Conservation (phyloP, 2,797 vertebrate species). For the Ataeniobius toweri region DNA sequence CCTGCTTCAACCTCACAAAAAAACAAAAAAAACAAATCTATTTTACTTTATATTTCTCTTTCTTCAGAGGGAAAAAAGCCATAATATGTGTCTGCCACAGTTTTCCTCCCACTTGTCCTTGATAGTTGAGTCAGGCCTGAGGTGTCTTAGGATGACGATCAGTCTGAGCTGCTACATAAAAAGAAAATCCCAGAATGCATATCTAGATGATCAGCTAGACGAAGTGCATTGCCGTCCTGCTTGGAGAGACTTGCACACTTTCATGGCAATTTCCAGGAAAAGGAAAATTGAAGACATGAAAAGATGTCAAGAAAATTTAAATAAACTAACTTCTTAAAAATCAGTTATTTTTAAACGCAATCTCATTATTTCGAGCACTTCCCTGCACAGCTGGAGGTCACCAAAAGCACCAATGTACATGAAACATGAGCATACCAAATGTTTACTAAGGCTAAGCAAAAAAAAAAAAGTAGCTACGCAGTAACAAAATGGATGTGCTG, state of each 20-base stretch:
- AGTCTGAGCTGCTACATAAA: conserved; percentile 39
- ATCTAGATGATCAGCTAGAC: conserved; percentile 26
- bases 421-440: background rate
- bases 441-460: conserved; percentile 4
- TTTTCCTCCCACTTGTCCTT: conserved; percentile 49
- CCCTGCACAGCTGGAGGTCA: conserved; percentile 34
- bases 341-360: background rate
- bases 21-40: too few species aligned
- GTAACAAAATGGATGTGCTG: conserved; percentile 52
- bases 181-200: conserved; percentile 33
- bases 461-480: conserved; percentile 22
- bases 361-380: background rate
- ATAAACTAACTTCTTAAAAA: background rate
- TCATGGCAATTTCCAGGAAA: conserved; percentile 3
- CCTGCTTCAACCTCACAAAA: background rate
- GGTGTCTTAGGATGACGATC: conserved; percentile 33
- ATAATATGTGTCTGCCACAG: conserved; percentile 62
- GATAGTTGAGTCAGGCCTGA: conserved; percentile 49
- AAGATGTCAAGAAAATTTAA: conserved; percentile 18
- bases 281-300: conserved; percentile 5
- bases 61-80: conserved; percentile 39
- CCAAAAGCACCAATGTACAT: conserved; percentile 30
- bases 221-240: background rate
- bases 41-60: conserved; percentile 24
- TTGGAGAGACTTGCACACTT: conserved; percentile 12